phyloP scores from a whole-genome alignment of 2,888 invertebrate species.

The Hyppa rectilinea region DNA sequence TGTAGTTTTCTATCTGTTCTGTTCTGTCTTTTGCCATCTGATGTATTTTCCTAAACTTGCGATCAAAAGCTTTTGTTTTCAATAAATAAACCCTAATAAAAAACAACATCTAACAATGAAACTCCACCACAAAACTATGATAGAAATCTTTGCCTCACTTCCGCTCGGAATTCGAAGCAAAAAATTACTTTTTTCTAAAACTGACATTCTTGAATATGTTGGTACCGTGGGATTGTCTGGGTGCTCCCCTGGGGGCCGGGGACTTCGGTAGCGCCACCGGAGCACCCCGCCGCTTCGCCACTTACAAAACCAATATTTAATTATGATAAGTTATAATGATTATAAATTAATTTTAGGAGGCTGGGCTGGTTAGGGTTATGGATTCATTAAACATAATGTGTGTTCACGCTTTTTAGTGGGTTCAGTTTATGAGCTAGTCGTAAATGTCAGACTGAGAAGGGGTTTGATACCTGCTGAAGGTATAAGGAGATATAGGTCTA shows the following conservation, averaged over 20 bases:
- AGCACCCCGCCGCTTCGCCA: constrained; percentile 76
- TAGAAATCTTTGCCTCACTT: constrained; percentile 71
- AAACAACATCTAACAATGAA: constrained; percentile 53
- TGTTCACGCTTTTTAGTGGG: constrained; percentile 56
- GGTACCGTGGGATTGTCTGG: constrained; percentile 71
- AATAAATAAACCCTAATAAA: constrained; percentile 29
- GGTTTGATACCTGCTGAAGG: constrained; percentile 29
- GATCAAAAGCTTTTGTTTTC: constrained; percentile 3
- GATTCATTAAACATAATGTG: constrained; percentile 59
- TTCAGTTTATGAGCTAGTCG: constrained; percentile 43
- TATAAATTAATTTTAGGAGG: constrained; percentile 71
- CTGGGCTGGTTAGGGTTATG: constrained; percentile 50
- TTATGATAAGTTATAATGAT: constrained; percentile 72
- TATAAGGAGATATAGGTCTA: neutral
- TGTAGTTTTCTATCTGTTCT: no score
- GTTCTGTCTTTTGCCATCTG: neutral
- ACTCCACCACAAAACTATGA: constrained; percentile 56
- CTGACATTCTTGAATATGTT: constrained; percentile 70
- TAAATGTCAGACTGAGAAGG: constrained; percentile 36
- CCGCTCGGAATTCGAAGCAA: constrained; percentile 70
- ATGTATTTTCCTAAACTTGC: neutral
- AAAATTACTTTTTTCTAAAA: constrained; percentile 65
- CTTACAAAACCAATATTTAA: constrained; percentile 75
- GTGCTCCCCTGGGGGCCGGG: constrained; percentile 66
- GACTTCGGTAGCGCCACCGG: constrained; percentile 74